Percentiles rank a stretch among this genome's conserved stretches.
These are phyloP conservation scores for Montipora sp. DNA, from an alignment of 64 coral and sea anemone genomes.

Conservation along the genomic window DNA sequence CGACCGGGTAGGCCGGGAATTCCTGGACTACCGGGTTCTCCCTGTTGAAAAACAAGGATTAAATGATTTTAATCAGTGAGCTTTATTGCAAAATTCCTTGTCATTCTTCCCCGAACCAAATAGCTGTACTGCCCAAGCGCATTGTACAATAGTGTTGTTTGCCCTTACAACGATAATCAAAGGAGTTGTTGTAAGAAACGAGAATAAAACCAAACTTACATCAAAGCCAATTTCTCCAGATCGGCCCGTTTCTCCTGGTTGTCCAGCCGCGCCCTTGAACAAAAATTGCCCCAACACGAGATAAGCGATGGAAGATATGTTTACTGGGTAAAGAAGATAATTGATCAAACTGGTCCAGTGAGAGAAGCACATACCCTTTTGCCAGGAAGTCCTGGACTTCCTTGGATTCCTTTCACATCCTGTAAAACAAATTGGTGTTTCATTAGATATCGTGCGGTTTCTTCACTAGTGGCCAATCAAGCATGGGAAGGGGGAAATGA, in stretches of 20 bases:
- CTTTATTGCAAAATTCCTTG: neutral
- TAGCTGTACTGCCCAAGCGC: too few species aligned
- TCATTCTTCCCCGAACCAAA: too few species aligned
- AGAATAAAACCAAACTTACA: neutral
- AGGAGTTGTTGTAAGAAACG: neutral
- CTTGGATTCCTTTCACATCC: neutral
- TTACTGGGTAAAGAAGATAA: neutral
- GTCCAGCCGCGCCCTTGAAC: neutral
- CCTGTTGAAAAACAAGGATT: neutral
- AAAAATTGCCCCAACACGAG: neutral
- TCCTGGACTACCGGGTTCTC: constrained; percentile 27
- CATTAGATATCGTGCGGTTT: neutral
- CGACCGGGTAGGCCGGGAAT: neutral
- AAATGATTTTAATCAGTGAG: neutral
- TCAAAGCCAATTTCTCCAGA: constrained; percentile 28
- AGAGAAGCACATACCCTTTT: neutral
- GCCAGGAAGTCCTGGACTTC: constrained; percentile 7
- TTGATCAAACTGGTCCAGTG: neutral
- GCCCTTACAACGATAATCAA: too few species aligned
- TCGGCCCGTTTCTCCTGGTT: neutral
- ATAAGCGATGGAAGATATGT: neutral
- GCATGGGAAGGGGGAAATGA: neutral
- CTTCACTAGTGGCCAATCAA: neutral
- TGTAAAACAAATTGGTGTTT: neutral
- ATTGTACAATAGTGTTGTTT: too few species aligned